Evolutionary conservation across 2,797 vertebrate species (phyloP).

Genomic region (Eulemur mongoz): DNA sequence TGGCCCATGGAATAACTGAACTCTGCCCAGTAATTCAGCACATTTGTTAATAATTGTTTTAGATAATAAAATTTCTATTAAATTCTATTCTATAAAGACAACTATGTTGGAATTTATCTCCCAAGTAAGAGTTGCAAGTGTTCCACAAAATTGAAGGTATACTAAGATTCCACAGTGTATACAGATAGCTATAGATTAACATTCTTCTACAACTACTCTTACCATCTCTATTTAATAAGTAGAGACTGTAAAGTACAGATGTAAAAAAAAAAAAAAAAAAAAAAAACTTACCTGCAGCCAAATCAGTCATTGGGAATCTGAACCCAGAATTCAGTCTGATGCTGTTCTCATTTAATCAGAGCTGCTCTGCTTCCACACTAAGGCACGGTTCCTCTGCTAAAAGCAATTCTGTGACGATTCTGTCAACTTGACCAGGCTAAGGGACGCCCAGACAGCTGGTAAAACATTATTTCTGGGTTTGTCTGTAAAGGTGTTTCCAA

Average conservation of each 20-base stretch:
- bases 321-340: background rate
- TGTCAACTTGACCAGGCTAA: background rate
- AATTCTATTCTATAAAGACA: background rate
- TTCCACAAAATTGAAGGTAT: conserved; percentile 33
- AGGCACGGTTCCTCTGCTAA: background rate
- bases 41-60: background rate
- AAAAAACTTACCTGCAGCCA: background rate
- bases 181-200: background rate
- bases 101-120: background rate
- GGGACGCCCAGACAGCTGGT: background rate
- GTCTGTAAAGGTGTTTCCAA: background rate
- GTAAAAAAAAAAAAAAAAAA: background rate
- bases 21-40: background rate
- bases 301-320: background rate
- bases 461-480: background rate
- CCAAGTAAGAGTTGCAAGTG: background rate
- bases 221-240: background rate
- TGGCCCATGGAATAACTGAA: background rate
- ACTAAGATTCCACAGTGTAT: background rate
- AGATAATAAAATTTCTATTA: background rate
- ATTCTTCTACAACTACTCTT: background rate
- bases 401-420: background rate
- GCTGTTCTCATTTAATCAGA: background rate
- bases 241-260: background rate
- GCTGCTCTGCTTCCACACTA: background rate